Conservation (phyloP, 2,888 invertebrate species). For the Schizaphis graminum region DNA sequence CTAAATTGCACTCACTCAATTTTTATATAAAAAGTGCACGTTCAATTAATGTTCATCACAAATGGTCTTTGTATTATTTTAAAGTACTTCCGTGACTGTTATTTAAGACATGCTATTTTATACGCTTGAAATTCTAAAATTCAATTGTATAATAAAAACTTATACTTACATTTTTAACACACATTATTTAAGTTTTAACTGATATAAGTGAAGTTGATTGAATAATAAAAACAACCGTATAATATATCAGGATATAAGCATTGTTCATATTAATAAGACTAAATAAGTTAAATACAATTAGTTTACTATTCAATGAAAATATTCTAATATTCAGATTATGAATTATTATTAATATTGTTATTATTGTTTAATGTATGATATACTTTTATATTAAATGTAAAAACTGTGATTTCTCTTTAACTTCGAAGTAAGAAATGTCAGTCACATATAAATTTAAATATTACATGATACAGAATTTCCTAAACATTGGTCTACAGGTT, state of each 20-base stretch:
- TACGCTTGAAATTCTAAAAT: neutral
- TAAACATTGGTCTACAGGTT: neutral
- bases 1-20: slow-evolving; percentile 31
- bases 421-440: neutral
- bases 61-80: slow-evolving; percentile 7
- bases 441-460: neutral
- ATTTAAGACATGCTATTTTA: neutral
- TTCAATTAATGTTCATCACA: neutral
- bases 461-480: neutral
- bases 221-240: neutral
- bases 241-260: neutral
- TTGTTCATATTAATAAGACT: neutral
- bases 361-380: neutral
- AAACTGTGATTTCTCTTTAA: neutral
- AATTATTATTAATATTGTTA: neutral
- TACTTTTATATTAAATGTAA: neutral
- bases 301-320: neutral
- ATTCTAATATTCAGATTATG: neutral
- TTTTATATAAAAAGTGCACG: slow-evolving; percentile 4
- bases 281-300: neutral
- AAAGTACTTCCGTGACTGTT: slow-evolving; percentile 10
- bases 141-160: neutral
- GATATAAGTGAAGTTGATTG: neutral
- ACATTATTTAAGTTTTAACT: neutral
- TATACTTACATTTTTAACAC: neutral